Conservation (phyloP, 2,888 invertebrate genomes). For the Oxycera nigricornis region DNA sequence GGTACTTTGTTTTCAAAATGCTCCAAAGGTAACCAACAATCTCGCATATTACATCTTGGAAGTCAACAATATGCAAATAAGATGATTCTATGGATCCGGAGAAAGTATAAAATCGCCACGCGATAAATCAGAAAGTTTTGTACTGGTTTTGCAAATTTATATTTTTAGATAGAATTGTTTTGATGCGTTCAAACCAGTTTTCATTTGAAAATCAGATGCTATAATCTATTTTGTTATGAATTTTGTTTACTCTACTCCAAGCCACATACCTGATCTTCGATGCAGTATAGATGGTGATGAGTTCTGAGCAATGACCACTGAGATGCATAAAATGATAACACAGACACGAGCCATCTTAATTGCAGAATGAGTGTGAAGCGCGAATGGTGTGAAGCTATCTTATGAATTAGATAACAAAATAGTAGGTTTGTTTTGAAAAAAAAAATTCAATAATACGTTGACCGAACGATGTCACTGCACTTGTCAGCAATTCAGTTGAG, state of each 20-base stretch:
- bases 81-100: not conserved
- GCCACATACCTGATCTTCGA: constrained; percentile 41
- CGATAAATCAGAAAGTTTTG: not conserved
- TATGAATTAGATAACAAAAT: constrained; percentile 32
- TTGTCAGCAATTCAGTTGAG: not conserved
- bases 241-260: not conserved
- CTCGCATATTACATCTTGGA: too few relatives aligned
- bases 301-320: constrained; percentile 47
- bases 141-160: not conserved
- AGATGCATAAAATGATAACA: constrained; percentile 47
- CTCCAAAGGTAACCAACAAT: too few relatives aligned
- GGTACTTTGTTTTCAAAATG: too few relatives aligned
- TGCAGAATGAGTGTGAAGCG: not conserved
- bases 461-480: not conserved
- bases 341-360: constrained; percentile 46
- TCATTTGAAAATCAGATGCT: not conserved
- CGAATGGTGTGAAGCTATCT: not conserved
- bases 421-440: not conserved
- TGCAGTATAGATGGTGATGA: constrained; percentile 23
- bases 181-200: not conserved
- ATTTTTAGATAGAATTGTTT: not conserved
- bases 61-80: too few relatives aligned
- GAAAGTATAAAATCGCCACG: not conserved
- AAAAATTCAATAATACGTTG: constrained; percentile 1
- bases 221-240: not conserved